phyloP scores from a whole-genome alignment of 2,888 invertebrate genomes.

The Scrobipalpa atriplicella region DNA sequence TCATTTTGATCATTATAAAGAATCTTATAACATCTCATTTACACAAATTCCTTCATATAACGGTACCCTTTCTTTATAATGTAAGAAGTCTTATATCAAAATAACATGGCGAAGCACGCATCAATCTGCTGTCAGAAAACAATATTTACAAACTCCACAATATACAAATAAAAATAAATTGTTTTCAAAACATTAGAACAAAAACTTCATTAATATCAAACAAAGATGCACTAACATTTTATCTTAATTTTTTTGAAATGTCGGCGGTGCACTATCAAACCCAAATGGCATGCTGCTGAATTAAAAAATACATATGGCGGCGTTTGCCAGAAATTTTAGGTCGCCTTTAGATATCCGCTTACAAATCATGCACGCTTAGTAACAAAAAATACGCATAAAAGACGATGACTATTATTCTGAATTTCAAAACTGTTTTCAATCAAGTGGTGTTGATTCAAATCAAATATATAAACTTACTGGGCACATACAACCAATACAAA shows the following conservation, averaged over 20 bases:
- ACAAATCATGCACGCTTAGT: neutral
- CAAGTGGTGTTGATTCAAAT: neutral
- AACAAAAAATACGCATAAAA: neutral
- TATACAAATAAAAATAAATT: conserved; percentile 55
- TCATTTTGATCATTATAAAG: too few relatives aligned
- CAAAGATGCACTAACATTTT: too few relatives aligned
- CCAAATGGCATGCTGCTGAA: too few relatives aligned
- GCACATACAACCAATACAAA: conserved; percentile 1
- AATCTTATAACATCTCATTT: too few relatives aligned
- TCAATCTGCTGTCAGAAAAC: conserved; percentile 43
- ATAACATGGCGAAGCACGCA: conserved; percentile 62
- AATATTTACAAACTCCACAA: conserved; percentile 65
- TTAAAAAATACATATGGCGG: too few relatives aligned
- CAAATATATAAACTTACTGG: neutral
- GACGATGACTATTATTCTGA: neutral
- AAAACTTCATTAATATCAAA: neutral
- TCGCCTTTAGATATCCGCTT: neutral
- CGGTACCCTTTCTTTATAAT: neutral
- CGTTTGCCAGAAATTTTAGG: neutral
- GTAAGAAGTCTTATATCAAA: conserved; percentile 34
- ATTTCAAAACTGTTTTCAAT: neutral
- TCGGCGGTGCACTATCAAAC: too few relatives aligned
- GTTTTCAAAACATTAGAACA: neutral
- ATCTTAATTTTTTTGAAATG: too few relatives aligned
- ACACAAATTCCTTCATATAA: too few relatives aligned